phyloP scores from a whole-genome alignment of 2,888 invertebrate genomes.

The Pycnomerus fuliginosus region DNA sequence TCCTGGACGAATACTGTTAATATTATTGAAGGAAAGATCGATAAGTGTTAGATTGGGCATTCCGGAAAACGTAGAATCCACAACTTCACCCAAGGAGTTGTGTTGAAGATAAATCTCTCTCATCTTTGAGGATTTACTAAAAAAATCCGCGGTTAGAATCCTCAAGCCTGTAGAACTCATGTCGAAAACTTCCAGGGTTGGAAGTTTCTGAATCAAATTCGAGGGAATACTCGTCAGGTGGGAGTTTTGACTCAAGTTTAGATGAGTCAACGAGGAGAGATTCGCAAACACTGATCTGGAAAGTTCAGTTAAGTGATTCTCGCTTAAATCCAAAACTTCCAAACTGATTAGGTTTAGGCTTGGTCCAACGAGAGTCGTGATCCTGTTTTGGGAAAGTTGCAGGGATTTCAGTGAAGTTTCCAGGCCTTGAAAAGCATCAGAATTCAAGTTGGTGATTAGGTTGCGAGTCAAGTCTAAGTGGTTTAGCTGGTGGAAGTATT shows the following conservation, averaged over 20 bases:
- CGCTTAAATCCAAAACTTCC: constrained; percentile 72
- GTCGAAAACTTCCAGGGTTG: constrained; percentile 69
- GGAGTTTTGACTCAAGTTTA: constrained; percentile 76
- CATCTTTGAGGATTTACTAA: constrained; percentile 66
- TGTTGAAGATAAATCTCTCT: constrained; percentile 68
- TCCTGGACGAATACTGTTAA: constrained; percentile 71
- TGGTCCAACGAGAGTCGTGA: constrained; percentile 65
- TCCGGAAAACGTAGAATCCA: constrained; percentile 75
- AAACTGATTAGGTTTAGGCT: constrained; percentile 64
- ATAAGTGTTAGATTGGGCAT: constrained; percentile 72
- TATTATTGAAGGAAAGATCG: constrained; percentile 77
- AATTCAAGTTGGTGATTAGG: constrained; percentile 67
- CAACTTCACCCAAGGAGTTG: constrained; percentile 75
- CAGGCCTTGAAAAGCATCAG: constrained; percentile 74
- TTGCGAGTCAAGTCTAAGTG: constrained; percentile 80
- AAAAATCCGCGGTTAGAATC: constrained; percentile 69
- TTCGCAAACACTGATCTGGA: constrained; percentile 67
- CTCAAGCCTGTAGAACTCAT: constrained; percentile 74
- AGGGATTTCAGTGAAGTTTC: constrained; percentile 72
- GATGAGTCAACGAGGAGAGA: constrained; percentile 65
- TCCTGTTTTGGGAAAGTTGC: constrained; percentile 72
- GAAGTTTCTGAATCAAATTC: constrained; percentile 69
- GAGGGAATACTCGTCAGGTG: constrained; percentile 66
- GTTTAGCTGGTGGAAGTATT: constrained; percentile 70
- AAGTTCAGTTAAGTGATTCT: constrained; percentile 74